These are phyloP conservation scores for Microcebus tavaratra DNA, from an alignment of 2,113 vertebrate genomes.

Conservation along the genomic window DNA sequence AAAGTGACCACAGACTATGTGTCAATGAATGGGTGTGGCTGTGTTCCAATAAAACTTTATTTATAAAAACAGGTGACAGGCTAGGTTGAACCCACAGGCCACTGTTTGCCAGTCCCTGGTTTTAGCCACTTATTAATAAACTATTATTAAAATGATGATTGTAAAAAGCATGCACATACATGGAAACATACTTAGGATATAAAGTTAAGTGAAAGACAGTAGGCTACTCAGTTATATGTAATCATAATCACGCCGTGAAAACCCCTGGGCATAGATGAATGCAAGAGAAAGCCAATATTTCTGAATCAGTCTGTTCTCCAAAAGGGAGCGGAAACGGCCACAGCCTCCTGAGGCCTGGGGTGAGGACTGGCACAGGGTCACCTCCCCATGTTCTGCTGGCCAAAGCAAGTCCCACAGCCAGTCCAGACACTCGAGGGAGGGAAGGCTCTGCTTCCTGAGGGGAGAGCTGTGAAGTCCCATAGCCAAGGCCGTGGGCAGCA, in stretches of 20 bases:
- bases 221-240: background rate
- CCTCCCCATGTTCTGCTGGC: background rate
- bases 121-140: background rate
- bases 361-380: background rate
- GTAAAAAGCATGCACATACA: background rate
- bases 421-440: background rate
- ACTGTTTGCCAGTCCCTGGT: background rate
- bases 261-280: too few species aligned
- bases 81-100: background rate
- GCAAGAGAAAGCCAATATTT: background rate
- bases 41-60: conserved; percentile 49
- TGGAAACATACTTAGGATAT: background rate
- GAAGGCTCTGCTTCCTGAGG: background rate
- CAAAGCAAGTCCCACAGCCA: background rate
- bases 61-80: background rate
- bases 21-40: background rate
- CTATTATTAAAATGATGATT: background rate
- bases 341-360: background rate
- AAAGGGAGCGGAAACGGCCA: background rate
- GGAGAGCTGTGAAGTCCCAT: background rate
- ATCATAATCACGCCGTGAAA: background rate
- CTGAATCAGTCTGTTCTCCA: background rate
- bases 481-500: accelerated
- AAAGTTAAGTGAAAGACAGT: background rate
- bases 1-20: background rate